Evolutionary conservation across 2,113 vertebrate genomes (phyloP), one percentile per base, ranked within the genome.

Genomic region (Mobula birostris): DNA sequence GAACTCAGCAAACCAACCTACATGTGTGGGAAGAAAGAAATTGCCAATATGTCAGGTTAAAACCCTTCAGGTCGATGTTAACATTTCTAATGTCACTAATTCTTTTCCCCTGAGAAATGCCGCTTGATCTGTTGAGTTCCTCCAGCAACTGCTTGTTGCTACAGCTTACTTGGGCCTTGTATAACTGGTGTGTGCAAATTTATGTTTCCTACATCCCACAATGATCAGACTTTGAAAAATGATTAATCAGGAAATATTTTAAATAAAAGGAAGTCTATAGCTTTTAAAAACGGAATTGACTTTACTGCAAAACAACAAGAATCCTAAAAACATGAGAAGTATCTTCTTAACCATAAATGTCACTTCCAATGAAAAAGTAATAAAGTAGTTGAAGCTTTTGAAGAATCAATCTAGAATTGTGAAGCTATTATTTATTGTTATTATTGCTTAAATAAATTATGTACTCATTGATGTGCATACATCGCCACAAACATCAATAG

Each of bases 361-460:
- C 56, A 87, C 61, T 87, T 87, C 63, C 27, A 63, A 87, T 87
- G 58, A 87, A 87, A 83, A 58, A 87, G 29, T 63, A 85, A 58
- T 83, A 83, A 9, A 83, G 24, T 56, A 29, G 24, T 27, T 29
- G 14, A 87, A 63, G 56, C 48, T 61, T 85, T 87, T 63, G 56
- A 87, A 87, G 61, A 87, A 87, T n/a, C 27, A 87, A 87, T 29
- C 56, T 27, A n/a, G 11, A 14, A 87, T n/a, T 21, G 24, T 63
- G 56, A 87, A 87, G 32, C 56, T 87, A 63, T 87, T 63, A 87
- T 87, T 87, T 61, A 79, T 83, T 83, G 48, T 83, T 48, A 87
- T 87, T 29, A 87, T 29, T 83, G 19, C 19, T 27, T 29, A 1
- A 58, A 61, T 58, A 29, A 56, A 87, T 9, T 61, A 87, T 29